Conservation (phyloP, 1,140 invertebrate species). For the Papilio polyxenes region DNA sequence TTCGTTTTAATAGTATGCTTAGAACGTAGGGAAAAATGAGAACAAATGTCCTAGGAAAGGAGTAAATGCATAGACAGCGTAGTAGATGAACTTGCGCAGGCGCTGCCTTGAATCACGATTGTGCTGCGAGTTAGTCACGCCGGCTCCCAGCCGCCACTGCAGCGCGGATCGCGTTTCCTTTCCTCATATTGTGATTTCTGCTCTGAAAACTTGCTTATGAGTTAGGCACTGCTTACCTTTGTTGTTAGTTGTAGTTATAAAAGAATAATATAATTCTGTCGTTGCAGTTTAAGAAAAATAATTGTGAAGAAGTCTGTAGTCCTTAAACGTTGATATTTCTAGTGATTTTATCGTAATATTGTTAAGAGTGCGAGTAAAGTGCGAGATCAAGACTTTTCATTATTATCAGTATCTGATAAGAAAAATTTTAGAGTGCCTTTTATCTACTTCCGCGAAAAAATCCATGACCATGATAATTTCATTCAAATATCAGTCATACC, state of each 20-base stretch:
- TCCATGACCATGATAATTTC: slow-evolving; percentile 21
- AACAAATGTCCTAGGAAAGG: slow-evolving; percentile 20
- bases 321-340: not conserved
- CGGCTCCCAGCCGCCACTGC: slow-evolving; percentile 41
- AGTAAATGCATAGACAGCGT: slow-evolving; percentile 40
- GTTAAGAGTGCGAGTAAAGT: not conserved
- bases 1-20: not conserved
- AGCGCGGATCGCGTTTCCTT: slow-evolving; percentile 41
- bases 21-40: slow-evolving; percentile 10
- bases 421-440: slow-evolving; percentile 7
- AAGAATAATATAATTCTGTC: not conserved
- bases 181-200: slow-evolving; percentile 25
- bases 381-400: not conserved
- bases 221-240: not conserved
- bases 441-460: slow-evolving; percentile 30
- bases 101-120: slow-evolving; percentile 65
- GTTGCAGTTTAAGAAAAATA: not conserved
- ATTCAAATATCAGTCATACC: slow-evolving; percentile 22
- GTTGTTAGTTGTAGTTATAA: not conserved
- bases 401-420: slow-evolving; percentile 29
- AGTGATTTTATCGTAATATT: not conserved
- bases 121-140: slow-evolving; percentile 60
- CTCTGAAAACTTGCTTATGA: slow-evolving; percentile 31
- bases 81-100: slow-evolving; percentile 41
- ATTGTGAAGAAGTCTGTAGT: not conserved